phyloP scores from a whole-genome alignment of 1,140 invertebrate species.

The Drosophila subpulchrella region DNA sequence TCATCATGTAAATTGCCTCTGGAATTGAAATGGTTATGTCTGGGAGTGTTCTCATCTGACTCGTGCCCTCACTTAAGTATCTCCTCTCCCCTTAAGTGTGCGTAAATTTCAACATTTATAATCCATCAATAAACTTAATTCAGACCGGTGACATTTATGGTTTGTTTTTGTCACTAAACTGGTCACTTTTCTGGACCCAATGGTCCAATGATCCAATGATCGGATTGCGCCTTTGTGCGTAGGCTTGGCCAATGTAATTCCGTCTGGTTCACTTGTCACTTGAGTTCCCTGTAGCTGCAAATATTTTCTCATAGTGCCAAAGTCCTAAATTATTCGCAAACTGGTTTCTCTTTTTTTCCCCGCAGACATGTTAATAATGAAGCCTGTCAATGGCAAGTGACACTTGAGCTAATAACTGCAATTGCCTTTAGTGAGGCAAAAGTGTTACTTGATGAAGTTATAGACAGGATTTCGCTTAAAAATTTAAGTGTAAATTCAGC shows the following conservation, averaged over 20 bases:
- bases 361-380: slow-evolving; percentile 48
- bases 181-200: slow-evolving; percentile 8
- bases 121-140: slow-evolving; percentile 55
- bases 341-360: slow-evolving; percentile 46
- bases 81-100: not conserved
- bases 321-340: slow-evolving; percentile 57
- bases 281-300: slow-evolving; percentile 10
- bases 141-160: slow-evolving; percentile 54
- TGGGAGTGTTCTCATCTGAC: slow-evolving; percentile 55
- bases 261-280: slow-evolving; percentile 42
- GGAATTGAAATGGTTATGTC: slow-evolving; percentile 60
- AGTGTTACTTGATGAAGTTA: not conserved
- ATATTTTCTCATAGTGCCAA: slow-evolving; percentile 54
- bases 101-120: slow-evolving; percentile 22
- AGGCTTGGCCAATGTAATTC: slow-evolving; percentile 15
- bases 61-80: slow-evolving; percentile 33
- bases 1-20: slow-evolving; percentile 75
- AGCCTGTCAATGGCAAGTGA: slow-evolving; percentile 54
- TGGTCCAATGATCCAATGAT: not conserved
- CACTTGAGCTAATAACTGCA: slow-evolving; percentile 58
- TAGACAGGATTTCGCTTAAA: not conserved
- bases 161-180: slow-evolving; percentile 15
- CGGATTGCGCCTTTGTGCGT: slow-evolving; percentile 24
- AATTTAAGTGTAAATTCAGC: too few relatives aligned
- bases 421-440: slow-evolving; percentile 6